A percentile compares a stretch with the other conserved stretches of the same genome.
These are phyloP conservation scores for Octodonta nipae DNA, from an alignment of 2,888 invertebrate species.

Conservation along the genomic window DNA sequence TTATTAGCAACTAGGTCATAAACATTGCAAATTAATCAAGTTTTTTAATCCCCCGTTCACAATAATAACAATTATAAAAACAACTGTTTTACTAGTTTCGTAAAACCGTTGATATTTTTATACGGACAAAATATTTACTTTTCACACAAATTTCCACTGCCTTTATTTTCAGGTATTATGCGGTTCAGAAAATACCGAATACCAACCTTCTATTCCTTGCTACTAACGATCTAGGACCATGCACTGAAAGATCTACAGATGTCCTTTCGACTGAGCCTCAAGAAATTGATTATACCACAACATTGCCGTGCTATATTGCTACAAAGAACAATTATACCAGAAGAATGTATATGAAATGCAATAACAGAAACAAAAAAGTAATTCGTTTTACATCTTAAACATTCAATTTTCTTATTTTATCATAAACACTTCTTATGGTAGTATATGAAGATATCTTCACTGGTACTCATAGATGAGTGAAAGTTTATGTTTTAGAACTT, in stretches of 20 bases:
- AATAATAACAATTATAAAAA: too few species aligned
- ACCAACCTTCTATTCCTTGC: conserved; percentile 69
- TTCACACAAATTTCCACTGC: too few species aligned
- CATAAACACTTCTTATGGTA: background rate
- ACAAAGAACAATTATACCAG: conserved; percentile 31
- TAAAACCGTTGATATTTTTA: too few species aligned
- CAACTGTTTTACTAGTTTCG: too few species aligned
- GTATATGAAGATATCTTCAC: background rate
- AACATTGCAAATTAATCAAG: too few species aligned
- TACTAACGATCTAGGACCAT: conserved; percentile 48
- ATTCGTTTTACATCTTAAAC: conserved; percentile 2
- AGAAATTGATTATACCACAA: conserved; percentile 26
- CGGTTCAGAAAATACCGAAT: conserved; percentile 58
- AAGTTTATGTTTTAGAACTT: too few species aligned
- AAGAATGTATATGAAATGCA: conserved; percentile 29
- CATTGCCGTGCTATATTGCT: conserved; percentile 30
- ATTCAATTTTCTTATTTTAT: background rate
- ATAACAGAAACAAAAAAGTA: conserved; percentile 23
- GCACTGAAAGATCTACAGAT: conserved; percentile 19
- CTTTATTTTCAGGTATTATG: conserved; percentile 62
- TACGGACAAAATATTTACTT: too few species aligned
- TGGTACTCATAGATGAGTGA: too few species aligned
- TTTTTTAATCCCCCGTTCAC: too few species aligned
- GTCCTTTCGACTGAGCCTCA: conserved; percentile 25
- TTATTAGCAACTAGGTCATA: too few species aligned